Evolutionary conservation across 2,797 vertebrate species (phyloP).

Genomic region (Falco peregrinus): DNA sequence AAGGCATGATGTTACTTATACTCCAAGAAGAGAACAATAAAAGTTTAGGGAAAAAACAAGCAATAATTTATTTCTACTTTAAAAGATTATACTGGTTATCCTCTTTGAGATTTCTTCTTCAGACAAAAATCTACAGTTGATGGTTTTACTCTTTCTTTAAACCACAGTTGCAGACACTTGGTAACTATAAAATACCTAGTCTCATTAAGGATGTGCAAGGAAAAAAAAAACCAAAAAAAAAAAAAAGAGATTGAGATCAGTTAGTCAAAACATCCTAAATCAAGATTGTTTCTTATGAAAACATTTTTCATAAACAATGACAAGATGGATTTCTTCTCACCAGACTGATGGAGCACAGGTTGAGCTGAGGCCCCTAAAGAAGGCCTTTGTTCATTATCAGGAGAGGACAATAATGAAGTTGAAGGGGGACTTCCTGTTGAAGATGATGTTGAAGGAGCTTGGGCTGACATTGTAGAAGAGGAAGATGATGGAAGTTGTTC

Average conservation of each 20-base stretch:
- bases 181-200: background rate
- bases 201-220: background rate
- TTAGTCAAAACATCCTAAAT: background rate
- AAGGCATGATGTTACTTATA: background rate
- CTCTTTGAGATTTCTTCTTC: background rate
- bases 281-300: slow-evolving; percentile 4
- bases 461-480: slow-evolving; percentile 79
- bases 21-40: background rate
- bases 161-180: background rate
- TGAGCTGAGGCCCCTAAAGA: slow-evolving; percentile 68
- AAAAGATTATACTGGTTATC: background rate
- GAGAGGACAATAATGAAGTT: slow-evolving; percentile 80
- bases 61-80: background rate
- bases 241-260: background rate
- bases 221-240: background rate
- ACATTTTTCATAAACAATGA: slow-evolving; percentile 6
- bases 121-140: background rate
- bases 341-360: slow-evolving; percentile 73
- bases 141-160: background rate
- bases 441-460: slow-evolving; percentile 81
- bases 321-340: slow-evolving; percentile 72
- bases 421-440: slow-evolving; percentile 78
- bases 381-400: slow-evolving; percentile 84
- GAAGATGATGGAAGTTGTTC: slow-evolving; percentile 79
- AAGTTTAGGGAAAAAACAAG: background rate